A percentile compares a stretch with the other conserved stretches of the same genome.
Evolutionary conservation across 2,113 vertebrate genomes (phyloP).

Genomic region (Scomber scombrus): DNA sequence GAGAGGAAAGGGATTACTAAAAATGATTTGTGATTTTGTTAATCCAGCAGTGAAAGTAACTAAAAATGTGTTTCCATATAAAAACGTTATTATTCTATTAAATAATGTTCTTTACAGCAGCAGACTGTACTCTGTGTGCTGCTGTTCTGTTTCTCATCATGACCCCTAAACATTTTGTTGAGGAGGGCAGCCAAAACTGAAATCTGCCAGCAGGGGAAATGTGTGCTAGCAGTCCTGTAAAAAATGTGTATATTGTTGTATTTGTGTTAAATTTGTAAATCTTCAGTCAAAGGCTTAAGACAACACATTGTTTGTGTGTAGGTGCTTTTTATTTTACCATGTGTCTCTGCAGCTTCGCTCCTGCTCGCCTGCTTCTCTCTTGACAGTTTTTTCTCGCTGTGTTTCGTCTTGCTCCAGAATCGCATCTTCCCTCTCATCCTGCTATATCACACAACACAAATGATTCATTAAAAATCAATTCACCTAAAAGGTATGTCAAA

Average conservation of each 20-base stretch:
- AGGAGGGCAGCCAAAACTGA: not conserved
- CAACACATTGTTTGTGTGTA: too few relatives aligned
- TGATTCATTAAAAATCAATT: not conserved
- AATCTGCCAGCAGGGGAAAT: not conserved
- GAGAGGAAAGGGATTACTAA: not conserved
- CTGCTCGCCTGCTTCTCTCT: slow-evolving; percentile 85
- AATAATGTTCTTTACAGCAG: too few relatives aligned
- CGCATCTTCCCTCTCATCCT: slow-evolving; percentile 93
- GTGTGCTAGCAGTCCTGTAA: too few relatives aligned
- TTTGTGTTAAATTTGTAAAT: not conserved
- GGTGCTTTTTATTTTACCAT: slow-evolving; percentile 52
- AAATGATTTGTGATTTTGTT: not conserved
- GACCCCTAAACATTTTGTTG: too few relatives aligned
- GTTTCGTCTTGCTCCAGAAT: slow-evolving; percentile 93
- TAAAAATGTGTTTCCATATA: too few relatives aligned
- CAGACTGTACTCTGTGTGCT: not conserved
- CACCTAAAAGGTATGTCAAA: not conserved
- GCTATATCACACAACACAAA: slow-evolving; percentile 20
- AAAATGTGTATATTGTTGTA: not conserved
- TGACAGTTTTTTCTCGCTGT: slow-evolving; percentile 89
- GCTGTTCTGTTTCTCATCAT: not conserved
- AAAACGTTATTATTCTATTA: too few relatives aligned
- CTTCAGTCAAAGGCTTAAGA: too few relatives aligned
- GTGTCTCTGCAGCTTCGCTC: slow-evolving; percentile 85
- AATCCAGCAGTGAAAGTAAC: not conserved